Evolutionary conservation across 2,113 vertebrate genomes (phyloP), one percentile per base, ranked within the genome.

Genomic region (Takifugu flavidus): DNA sequence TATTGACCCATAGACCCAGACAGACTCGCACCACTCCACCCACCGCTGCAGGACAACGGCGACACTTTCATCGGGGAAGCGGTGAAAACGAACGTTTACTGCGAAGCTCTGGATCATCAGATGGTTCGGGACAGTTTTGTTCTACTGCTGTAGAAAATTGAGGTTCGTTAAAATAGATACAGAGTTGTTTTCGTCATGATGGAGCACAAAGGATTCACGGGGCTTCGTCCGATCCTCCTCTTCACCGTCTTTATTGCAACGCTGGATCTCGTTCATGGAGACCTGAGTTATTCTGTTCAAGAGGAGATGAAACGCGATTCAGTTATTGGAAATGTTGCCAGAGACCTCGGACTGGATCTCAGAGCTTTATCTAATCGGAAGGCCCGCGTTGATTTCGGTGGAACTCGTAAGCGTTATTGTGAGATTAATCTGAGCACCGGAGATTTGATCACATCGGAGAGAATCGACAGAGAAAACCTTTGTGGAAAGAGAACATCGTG

Each of bases 271-370:
- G 87, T 71, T 25, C 0, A 77, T 56, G 82, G 79, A 20, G 89
- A 89, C 65, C 67, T 91, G 46, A 87, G 70, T 55, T 93, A 91
- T 77, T 80, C 82, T 53, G 6, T 25, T 54, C 69, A 53, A 0
- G 91, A 92, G 49, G 91, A 92, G 54, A 89, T 85, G 86, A 89
- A 89, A 76, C 83, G 2, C 2, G 81, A 72, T 0, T 89, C 85
- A 1, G 80, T 91, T 26, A 87, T 92, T 64, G 89, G 87, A 59
- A 93, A 92, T 56, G 64, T 91, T 1, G 86, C 89, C 26, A 90
- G 90, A 20, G 91, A 91, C 68, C 75, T 93, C 13, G 70, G 86
- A 1, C 58, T 91, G 51, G 82, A 89, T 56, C 39, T 65, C 0
- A 76, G 71, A 28, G 80, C 74, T 5, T 65, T 92, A 8, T 82